A percentile compares a stretch with the other conserved stretches of the same genome.
phyloP scores from a whole-genome alignment of 2,113 vertebrate species.

The Syrmaticus mikado region DNA sequence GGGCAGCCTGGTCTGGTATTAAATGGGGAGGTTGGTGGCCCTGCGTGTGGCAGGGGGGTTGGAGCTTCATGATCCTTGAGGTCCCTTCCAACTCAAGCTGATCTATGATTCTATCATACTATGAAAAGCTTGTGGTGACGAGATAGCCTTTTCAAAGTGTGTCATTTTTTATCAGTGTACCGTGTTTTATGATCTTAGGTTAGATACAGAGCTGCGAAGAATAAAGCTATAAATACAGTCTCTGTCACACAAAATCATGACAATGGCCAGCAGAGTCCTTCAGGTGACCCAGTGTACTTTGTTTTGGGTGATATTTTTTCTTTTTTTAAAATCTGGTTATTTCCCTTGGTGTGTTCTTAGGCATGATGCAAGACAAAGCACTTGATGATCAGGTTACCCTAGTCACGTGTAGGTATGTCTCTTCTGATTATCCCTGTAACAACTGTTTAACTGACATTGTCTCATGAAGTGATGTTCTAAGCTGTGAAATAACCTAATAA shows the following conservation, averaged over 20 bases:
- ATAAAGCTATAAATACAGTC: neutral
- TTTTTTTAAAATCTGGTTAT: neutral
- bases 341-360: neutral
- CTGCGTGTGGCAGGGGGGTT: too few relatives aligned
- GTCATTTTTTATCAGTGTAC: neutral
- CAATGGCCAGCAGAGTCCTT: neutral
- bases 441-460: neutral
- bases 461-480: neutral
- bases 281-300: neutral
- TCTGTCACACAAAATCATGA: neutral
- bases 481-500: constrained; percentile 33
- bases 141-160: neutral
- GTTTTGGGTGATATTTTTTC: neutral
- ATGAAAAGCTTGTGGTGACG: neutral
- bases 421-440: neutral
- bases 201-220: neutral
- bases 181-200: neutral
- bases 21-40: too few relatives aligned
- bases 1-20: too few relatives aligned
- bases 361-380: too few relatives aligned
- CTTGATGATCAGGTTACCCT: neutral
- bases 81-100: too few relatives aligned
- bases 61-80: too few relatives aligned
- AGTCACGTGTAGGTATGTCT: neutral
- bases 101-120: too few relatives aligned